A percentile compares a stretch with the other conserved stretches of the same genome.
Evolutionary conservation across 2,113 vertebrate species (phyloP).

Genomic region (Myotis brandtii): DNA sequence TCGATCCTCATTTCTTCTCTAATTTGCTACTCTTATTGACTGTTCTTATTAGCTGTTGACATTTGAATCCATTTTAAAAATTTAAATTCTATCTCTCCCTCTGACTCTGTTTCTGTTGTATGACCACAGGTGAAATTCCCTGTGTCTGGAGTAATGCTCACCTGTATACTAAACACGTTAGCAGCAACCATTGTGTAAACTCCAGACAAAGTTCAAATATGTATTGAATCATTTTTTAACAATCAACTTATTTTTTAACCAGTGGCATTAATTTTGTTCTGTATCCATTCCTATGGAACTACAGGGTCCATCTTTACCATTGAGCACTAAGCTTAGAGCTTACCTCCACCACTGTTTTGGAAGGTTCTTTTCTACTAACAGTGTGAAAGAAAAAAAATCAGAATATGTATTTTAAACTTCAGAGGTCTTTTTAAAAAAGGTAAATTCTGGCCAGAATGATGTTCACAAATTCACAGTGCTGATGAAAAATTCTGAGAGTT

Average conservation of each 20-base stretch:
- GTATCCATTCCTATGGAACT: not conserved
- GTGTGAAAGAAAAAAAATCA: not conserved
- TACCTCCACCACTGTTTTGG: not conserved
- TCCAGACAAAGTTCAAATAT: not conserved
- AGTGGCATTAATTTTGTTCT: not conserved
- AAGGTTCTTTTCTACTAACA: not conserved
- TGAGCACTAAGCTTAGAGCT: not conserved
- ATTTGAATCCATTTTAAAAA: not conserved
- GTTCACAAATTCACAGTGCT: not conserved
- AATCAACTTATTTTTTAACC: not conserved
- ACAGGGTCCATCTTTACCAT: not conserved
- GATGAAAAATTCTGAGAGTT: not conserved
- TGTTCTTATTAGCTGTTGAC: constrained; percentile 11
- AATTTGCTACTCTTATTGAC: not conserved
- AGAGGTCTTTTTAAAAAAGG: not conserved
- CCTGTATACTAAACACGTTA: not conserved
- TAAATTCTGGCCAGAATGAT: not conserved
- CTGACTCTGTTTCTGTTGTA: not conserved
- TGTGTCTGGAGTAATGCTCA: not conserved
- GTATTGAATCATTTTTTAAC: not conserved
- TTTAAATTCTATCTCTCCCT: not conserved
- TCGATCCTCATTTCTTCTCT: not conserved
- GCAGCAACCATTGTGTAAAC: not conserved
- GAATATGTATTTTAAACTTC: not conserved
- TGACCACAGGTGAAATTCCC: not conserved